These are phyloP conservation scores for Cephus pulcher DNA, from an alignment of 2,888 invertebrate genomes.

Conservation along the genomic window DNA sequence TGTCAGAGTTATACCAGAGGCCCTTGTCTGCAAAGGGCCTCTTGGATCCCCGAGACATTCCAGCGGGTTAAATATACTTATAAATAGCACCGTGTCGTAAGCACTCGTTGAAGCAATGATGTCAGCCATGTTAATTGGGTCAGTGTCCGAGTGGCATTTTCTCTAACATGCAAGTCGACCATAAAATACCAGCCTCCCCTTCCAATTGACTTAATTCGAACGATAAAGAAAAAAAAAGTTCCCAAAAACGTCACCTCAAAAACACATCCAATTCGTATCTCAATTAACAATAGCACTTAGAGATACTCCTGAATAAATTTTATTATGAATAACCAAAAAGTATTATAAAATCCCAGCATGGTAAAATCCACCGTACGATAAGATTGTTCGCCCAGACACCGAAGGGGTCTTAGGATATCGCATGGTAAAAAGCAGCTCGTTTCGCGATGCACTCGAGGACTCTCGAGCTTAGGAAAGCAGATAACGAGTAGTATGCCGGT, in stretches of 20 bases:
- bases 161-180: neutral
- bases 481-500: neutral
- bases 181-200: neutral
- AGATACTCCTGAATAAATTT: neutral
- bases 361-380: neutral
- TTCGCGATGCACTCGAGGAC: neutral
- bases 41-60: conserved; percentile 16
- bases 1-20: conserved; percentile 6
- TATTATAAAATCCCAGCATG: neutral
- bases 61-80: conserved; percentile 19
- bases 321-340: neutral
- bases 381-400: neutral
- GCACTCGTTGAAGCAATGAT: conserved; percentile 16
- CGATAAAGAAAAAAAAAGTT: neutral
- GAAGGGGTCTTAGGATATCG: neutral
- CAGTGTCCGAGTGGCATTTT: conserved; percentile 11
- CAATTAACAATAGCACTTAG: neutral
- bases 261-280: neutral
- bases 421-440: neutral
- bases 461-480: neutral
- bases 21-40: conserved; percentile 14
- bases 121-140: conserved; percentile 20
- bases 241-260: neutral
- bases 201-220: neutral
- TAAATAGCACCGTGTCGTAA: conserved; percentile 17